Base-by-base conservation (phyloP, 2,797 vertebrate species). In the Sebastes hubbsi region DNA sequence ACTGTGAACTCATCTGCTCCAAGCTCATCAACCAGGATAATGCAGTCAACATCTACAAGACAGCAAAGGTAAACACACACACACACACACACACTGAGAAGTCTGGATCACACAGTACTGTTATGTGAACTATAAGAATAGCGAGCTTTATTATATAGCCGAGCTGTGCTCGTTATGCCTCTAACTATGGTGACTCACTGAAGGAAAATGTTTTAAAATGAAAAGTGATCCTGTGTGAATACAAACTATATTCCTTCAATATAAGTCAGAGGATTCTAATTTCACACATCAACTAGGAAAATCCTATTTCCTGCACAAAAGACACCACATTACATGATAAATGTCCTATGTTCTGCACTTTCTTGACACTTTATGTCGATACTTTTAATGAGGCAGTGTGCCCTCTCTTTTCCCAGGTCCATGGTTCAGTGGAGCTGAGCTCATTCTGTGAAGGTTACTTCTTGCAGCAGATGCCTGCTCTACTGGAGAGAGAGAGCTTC, bases 1-100 rank as follows among this genome's bases (percentile, higher is more conserved):
- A 99, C 94, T 99, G 98, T 84, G 98, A 99, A 92, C 96, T 97
- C 90, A 91, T 98, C 84, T 99, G 98, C 82, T 96, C 98, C 67
- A 96, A 96, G 86, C 96, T 94, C 72, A 98, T 99, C 88, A 96
- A 87, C 82, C 93, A 94, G 84, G 97, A 98, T 63, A 99, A 97
- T 29, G 97, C 97, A 0, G 97, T 99, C 71, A 95, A 73, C 93
- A 96, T 99, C 95, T 99, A 99, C 91, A 97, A 96, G 91, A 97
- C 97, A 0, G 97, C 98, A 69, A 99, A 98, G 98, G 98, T 99
- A 95, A 66, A 42, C 34, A 32, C 12, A 38, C 52, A 66, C 42
- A 36, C 1, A 34, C 32, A 91, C 16, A 42, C 34, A 38, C 22
- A 65, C 18, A 66, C 46, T 6, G 3, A 72, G 30, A 59, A 5